Evolutionary conservation across 2,113 vertebrate species (phyloP).

Genomic region (Thermophis baileyi): DNA sequence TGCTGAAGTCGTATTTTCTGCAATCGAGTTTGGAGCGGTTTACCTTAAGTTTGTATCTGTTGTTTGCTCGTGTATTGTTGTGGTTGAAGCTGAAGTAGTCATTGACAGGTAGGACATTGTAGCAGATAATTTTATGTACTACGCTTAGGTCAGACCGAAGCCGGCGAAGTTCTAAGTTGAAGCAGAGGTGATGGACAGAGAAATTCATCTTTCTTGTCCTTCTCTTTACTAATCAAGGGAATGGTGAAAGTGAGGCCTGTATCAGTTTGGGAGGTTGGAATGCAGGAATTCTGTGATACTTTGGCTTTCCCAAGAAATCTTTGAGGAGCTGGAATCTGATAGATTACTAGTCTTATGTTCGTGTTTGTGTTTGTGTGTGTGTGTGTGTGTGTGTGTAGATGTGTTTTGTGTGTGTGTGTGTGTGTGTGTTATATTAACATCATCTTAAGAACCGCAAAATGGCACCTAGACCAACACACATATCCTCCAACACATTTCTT

Average conservation of each 20-base stretch:
- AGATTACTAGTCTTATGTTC: neutral
- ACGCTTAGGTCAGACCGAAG: too few species aligned
- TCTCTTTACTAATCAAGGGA: neutral
- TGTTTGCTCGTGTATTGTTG: too few species aligned
- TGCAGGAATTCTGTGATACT: neutral
- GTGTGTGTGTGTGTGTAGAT: too few species aligned
- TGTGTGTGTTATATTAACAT: neutral
- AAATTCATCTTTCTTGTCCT: neutral
- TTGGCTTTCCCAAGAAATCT: neutral
- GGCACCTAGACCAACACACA: neutral
- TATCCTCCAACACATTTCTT: neutral
- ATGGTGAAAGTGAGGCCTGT: neutral
- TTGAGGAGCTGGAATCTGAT: neutral
- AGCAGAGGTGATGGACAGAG: neutral
- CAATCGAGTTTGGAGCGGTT: too few species aligned
- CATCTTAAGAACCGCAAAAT: neutral
- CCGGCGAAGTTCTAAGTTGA: too few species aligned
- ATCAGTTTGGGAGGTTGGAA: neutral
- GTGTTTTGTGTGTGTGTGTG: neutral
- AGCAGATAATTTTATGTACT: too few species aligned
- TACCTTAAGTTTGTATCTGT: too few species aligned
- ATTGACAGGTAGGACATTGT: too few species aligned
- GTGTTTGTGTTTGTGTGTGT: neutral
- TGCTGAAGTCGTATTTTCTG: too few species aligned
- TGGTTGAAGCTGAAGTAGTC: too few species aligned